Base-by-base conservation (phyloP, 1,140 invertebrate genomes). In the Drosophila ohnishii region DNA sequence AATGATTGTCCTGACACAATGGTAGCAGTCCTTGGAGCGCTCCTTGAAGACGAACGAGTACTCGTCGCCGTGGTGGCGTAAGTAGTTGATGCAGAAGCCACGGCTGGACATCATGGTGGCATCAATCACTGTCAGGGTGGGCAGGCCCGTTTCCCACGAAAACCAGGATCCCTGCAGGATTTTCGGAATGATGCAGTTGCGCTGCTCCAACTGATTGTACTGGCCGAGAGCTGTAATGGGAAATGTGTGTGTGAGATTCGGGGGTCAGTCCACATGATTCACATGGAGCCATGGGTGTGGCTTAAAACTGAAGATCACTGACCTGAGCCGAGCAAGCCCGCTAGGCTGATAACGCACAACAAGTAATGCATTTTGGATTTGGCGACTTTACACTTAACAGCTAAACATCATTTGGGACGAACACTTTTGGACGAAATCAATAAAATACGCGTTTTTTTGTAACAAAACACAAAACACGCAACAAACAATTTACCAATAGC, bases 91-190 rank as follows among this genome's bases (percentile, higher is more conserved):
- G 91, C 96, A 97, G 57, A 91, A 87, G 44, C 97, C 97, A 90
- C 95, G 93, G 75, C 93, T 92, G 14, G 94, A 94, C 95, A 98
- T 97, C 30, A 93, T 93, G 44, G 94, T 94, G 0, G 94, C 95
- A 92, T 97, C 95, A 34, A 98, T 95, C 84, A 96, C 95, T 6
- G 97, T 98, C 50, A 95, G 93, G 1, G 96, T 97, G 85, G 97
- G 96, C 80, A 93, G 92, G 19, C 96, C 96, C 92, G 95, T 95
- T 94, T 98, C 97, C 94, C 96, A 96, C 10, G 96, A 97, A 92
- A 97, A 98, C 97, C 97, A 98, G 37, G 95, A 94, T 59, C 97
- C 97, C 90, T 96, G 93, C 32, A 98, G 92, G 53, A 96, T 94
- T 64, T 94, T 83, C 25, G 97, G 96, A 88, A 97, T 96, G 30